These are phyloP conservation scores for Phaetusa simplex DNA, from an alignment of 2,113 vertebrate species.

Conservation along the genomic window DNA sequence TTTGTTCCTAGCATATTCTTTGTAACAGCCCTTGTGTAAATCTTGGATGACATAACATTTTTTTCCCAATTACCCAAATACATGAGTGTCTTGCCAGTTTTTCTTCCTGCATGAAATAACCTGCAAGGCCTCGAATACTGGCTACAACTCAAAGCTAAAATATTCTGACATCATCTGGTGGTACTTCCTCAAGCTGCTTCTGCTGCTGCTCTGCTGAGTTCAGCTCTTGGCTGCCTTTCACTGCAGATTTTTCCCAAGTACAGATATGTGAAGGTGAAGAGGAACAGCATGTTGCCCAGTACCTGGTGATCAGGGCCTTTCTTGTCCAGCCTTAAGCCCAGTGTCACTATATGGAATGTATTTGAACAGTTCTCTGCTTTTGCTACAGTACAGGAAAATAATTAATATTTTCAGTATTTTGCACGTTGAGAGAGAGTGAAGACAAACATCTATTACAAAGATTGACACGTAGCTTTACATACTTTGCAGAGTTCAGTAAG, in stretches of 20 bases:
- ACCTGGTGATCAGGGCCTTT: not conserved
- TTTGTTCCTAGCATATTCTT: not conserved
- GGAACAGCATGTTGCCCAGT: not conserved
- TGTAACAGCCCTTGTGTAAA: not conserved
- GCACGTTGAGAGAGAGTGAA: not conserved
- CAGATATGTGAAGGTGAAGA: conserved; percentile 15
- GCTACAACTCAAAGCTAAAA: conserved; percentile 25
- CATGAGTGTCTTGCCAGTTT: not conserved
- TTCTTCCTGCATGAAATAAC: not conserved
- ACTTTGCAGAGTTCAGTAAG: not conserved
- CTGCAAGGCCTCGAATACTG: not conserved
- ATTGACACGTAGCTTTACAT: not conserved
- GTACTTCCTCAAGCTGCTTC: conserved; percentile 36
- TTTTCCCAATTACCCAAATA: not conserved
- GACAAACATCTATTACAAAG: not conserved
- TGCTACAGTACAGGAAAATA: not conserved
- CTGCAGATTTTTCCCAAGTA: not conserved
- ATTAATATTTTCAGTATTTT: not conserved
- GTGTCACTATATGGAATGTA: not conserved
- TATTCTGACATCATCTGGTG: conserved; percentile 53
- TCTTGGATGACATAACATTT: not conserved
- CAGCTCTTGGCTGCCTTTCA: conserved; percentile 40
- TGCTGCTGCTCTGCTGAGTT: conserved; percentile 34
- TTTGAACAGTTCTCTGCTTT: not conserved
- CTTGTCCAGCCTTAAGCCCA: not conserved